These are phyloP conservation scores for Eulemur albifrons DNA, from an alignment of 2,797 vertebrate genomes.

Conservation along the genomic window DNA sequence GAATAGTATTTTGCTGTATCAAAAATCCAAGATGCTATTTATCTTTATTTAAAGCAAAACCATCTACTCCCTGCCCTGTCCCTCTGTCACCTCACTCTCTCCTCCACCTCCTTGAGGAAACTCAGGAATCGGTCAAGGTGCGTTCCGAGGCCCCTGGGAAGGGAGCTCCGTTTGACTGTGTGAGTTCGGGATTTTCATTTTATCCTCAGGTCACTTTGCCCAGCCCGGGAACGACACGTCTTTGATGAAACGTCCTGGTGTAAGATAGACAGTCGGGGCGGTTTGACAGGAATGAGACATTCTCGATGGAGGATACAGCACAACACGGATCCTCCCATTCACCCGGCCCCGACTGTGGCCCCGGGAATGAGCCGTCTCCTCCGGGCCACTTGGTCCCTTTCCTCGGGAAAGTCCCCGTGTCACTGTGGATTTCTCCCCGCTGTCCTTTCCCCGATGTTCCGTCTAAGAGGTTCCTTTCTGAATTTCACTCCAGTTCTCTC, in stretches of 20 bases:
- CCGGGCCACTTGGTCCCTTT: background rate
- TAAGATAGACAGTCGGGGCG: constrained; percentile 51
- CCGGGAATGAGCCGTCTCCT: background rate
- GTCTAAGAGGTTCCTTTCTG: background rate
- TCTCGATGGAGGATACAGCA: constrained; percentile 54
- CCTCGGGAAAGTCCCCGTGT: background rate
- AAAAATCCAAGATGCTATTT: background rate
- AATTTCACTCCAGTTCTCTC: background rate
- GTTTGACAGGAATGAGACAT: constrained; percentile 46
- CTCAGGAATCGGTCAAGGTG: background rate
- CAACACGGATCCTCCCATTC: constrained; percentile 20
- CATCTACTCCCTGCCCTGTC: background rate
- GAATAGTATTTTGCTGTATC: background rate
- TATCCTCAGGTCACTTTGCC: constrained; percentile 59
- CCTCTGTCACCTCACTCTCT: background rate
- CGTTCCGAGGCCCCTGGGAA: background rate
- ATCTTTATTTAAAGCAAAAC: constrained; percentile 11
- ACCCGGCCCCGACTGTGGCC: constrained; percentile 7
- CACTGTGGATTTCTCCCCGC: background rate
- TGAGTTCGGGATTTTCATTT: constrained; percentile 63
- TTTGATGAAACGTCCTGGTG: constrained; percentile 48
- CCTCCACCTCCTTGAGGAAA: background rate
- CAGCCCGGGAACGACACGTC: constrained; percentile 38
- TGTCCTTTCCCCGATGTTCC: background rate
- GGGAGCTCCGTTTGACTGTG: background rate